Conservation (phyloP, 1,140 invertebrate genomes). For the Dryas iulia region DNA sequence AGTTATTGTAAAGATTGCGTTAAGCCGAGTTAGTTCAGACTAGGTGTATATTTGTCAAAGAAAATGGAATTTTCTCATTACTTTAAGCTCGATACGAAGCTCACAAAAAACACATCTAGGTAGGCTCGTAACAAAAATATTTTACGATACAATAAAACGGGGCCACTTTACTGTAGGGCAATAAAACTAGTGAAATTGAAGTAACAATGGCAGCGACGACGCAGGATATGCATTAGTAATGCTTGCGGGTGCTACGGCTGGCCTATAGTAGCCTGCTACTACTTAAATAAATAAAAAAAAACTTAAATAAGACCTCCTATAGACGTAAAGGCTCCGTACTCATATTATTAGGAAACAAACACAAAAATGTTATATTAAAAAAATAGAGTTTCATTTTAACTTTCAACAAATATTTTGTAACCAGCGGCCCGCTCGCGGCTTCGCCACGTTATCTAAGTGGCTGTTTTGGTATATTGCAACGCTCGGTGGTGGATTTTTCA, state of each 20-base stretch:
- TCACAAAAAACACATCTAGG: slow-evolving; percentile 2
- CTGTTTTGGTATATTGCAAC: no score
- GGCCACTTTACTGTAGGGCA: slow-evolving; percentile 8
- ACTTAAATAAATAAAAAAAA: not conserved
- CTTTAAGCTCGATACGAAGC: not conserved
- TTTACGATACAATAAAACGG: slow-evolving; percentile 19
- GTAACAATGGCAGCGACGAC: slow-evolving; percentile 3
- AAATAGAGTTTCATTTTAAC: no score
- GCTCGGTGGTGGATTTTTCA: no score
- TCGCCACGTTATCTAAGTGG: no score
- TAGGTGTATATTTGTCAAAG: not conserved
- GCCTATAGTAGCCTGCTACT: not conserved
- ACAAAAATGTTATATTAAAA: no score
- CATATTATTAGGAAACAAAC: no score
- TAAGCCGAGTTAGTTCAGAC: no score
- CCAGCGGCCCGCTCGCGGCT: no score
- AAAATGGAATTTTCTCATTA: not conserved
- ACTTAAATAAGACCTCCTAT: not conserved
- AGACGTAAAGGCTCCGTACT: not conserved
- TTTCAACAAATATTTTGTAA: no score
- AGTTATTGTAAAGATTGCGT: no score
- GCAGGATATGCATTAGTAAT: slow-evolving; percentile 9
- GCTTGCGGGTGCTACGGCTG: not conserved
- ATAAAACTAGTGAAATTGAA: slow-evolving; percentile 12
- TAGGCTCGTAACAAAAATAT: slow-evolving; percentile 15